Percentiles rank a stretch among this genome's conserved stretches.
These are phyloP conservation scores for Allobates femoralis DNA, from an alignment of 2,797 vertebrate genomes.

Conservation along the genomic window DNA sequence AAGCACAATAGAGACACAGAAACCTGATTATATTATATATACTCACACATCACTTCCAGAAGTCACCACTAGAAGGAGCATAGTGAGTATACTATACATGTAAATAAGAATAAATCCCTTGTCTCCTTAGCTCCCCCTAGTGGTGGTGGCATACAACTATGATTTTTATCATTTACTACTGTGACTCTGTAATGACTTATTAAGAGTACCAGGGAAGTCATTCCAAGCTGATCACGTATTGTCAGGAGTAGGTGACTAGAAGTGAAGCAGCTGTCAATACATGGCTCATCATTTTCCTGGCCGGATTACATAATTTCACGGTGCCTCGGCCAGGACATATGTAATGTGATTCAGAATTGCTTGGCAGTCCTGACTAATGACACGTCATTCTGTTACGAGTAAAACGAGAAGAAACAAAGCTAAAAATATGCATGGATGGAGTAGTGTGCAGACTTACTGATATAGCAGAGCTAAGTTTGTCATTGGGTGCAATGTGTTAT, in stretches of 20 bases:
- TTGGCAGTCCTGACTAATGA: not conserved
- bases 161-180: too few species aligned
- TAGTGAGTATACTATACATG: too few species aligned
- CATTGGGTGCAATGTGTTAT: too few species aligned
- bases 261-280: constrained; percentile 1
- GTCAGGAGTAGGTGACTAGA: constrained; percentile 3
- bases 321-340: not conserved
- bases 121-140: too few species aligned
- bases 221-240: not conserved
- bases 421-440: not conserved
- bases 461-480: not conserved
- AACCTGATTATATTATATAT: too few species aligned
- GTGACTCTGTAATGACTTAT: too few species aligned
- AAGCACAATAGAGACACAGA: too few species aligned
- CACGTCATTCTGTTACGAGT: not conserved
- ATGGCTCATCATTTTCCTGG: not conserved
- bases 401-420: not conserved
- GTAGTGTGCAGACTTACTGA: not conserved
- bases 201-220: too few species aligned
- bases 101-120: too few species aligned
- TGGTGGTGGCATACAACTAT: too few species aligned
- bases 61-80: too few species aligned
- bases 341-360: constrained; percentile 1
- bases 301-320: not conserved
- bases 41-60: too few species aligned